Conservation (phyloP, 2,113 vertebrate species). For the Microcebus murinus region DNA sequence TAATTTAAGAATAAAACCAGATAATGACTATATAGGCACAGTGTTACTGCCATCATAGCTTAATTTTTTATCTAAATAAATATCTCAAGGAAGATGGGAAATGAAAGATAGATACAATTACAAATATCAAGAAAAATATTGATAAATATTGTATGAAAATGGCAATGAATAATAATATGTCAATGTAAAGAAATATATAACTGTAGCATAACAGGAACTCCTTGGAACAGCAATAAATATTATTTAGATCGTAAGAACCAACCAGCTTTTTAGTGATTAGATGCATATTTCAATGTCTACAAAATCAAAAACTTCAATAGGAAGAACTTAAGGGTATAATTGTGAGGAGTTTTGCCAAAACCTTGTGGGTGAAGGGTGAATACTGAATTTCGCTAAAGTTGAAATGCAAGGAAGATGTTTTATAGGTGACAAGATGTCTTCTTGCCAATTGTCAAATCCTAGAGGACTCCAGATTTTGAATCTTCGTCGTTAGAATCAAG, state of each 20-base stretch:
- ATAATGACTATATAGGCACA: neutral
- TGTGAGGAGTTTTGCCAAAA: neutral
- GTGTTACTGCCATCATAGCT: neutral
- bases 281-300: neutral
- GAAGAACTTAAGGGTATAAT: neutral
- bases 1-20: neutral
- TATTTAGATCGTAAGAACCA: neutral
- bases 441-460: neutral
- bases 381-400: neutral
- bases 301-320: neutral
- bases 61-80: neutral
- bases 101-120: neutral
- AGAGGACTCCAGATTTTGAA: neutral
- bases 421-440: neutral
- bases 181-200: neutral
- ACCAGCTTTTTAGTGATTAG: neutral
- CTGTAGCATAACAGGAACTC: neutral
- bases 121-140: neutral
- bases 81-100: neutral
- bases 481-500: neutral
- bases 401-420: neutral
- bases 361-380: neutral
- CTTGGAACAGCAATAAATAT: neutral
- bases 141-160: neutral
- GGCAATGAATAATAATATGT: neutral